Conservation (phyloP, 2,888 invertebrate species). For the Thumatha senex region DNA sequence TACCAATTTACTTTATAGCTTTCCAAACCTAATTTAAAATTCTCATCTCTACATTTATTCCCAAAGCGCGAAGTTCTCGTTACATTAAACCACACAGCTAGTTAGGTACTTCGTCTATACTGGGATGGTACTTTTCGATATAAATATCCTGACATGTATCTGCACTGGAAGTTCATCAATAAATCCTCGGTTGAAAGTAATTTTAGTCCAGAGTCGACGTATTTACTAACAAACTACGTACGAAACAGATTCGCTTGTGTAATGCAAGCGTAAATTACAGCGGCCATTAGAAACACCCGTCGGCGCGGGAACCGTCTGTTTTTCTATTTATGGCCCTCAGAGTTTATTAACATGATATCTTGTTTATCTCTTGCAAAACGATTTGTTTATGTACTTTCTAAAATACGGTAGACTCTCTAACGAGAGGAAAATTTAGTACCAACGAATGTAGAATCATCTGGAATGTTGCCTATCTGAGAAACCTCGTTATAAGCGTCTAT, state of each 20-base stretch:
- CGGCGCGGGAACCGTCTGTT: slow-evolving; percentile 2
- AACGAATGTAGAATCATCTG: not conserved
- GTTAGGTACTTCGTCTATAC: too few species aligned
- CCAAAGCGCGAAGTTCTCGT: too few species aligned
- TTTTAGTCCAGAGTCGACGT: slow-evolving; percentile 29
- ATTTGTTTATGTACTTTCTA: not conserved
- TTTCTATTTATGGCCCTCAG: slow-evolving; percentile 9
- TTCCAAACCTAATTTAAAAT: too few species aligned
- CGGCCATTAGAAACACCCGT: slow-evolving; percentile 13
- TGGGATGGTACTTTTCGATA: too few species aligned
- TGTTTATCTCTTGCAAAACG: slow-evolving; percentile 8
- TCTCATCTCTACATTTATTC: too few species aligned
- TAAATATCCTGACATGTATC: too few species aligned
- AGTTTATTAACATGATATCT: slow-evolving; percentile 7
- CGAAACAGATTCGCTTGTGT: slow-evolving; percentile 21
- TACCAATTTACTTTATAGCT: too few species aligned
- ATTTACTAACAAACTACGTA: slow-evolving; percentile 17
- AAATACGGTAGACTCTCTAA: not conserved
- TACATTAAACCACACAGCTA: too few species aligned
- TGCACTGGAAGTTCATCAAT: not conserved
- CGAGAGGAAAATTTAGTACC: not conserved
- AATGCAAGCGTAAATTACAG: slow-evolving; percentile 12
- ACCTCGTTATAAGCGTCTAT: too few species aligned
- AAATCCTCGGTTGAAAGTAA: slow-evolving; percentile 25
- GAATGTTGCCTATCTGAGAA: too few species aligned